phyloP scores from a whole-genome alignment of 2,888 invertebrate genomes.

The Chirona hameri region DNA sequence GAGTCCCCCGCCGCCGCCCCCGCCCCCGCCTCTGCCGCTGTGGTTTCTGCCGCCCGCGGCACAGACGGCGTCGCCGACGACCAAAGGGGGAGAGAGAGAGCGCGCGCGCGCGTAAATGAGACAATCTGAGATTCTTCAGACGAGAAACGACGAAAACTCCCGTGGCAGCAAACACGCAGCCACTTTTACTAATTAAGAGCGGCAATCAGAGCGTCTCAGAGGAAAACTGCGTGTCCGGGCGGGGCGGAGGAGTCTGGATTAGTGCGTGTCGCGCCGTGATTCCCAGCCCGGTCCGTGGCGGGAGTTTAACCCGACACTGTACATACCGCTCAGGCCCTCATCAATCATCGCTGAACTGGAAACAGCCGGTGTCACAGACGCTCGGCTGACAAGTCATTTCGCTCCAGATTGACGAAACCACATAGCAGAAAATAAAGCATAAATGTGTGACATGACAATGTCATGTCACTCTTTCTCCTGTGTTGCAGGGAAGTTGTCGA shows the following conservation, averaged over 20 bases:
- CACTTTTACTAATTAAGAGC: constrained; percentile 31
- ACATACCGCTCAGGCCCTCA: background rate
- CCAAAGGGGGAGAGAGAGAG: background rate
- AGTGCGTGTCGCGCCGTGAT: no score
- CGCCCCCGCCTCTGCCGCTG: background rate
- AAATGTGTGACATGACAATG: no score
- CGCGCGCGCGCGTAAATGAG: background rate
- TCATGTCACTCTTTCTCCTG: no score
- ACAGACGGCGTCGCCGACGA: background rate
- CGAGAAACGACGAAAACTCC: background rate
- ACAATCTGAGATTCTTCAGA: constrained; percentile 6
- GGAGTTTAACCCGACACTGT: background rate
- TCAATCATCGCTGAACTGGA: background rate
- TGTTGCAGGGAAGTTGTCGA: no score
- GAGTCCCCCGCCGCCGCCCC: no score
- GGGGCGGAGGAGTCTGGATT: background rate
- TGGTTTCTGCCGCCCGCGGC: background rate
- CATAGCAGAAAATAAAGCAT: background rate
- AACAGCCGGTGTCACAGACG: background rate
- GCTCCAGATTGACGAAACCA: no score
- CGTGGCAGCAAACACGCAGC: constrained; percentile 5
- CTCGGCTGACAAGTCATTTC: background rate
- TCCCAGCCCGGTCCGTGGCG: background rate
- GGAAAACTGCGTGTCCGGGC: background rate
- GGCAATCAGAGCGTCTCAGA: background rate